Evolutionary conservation across 2,113 vertebrate species (phyloP), one percentile per base, ranked within the genome.

Genomic region (Tursiops truncatus): DNA sequence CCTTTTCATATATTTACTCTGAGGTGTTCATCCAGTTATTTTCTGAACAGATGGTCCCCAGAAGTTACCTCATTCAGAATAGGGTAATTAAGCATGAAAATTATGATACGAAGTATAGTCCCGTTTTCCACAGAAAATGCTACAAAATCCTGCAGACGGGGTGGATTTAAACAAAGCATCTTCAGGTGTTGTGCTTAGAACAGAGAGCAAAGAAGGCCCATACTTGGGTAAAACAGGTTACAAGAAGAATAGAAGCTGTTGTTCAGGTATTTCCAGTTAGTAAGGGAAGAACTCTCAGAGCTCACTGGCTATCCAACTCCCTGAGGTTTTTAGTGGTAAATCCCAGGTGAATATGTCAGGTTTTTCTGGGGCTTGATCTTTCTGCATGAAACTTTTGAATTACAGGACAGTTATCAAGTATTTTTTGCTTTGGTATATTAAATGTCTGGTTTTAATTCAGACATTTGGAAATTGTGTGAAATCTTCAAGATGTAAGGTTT

Each of bases 201-300:
- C 28, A 77, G n/a, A 71, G 50, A 65, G 6, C 10, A 25, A 74
- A 47, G 62, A 63, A 70, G 56, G 81, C 28, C 18, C 21, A 11
- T 1, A 5, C 26, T 38, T 83, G 13, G 38, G 76, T 74, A 21
- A 71, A 96, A 50, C n/a, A 68, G 68, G 60, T 70, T 70, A 67
- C 5, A 17, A 38, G 47, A 63, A 53, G 58, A 67, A 81, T 7
- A 82, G 82, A 74, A 91, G 87, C 21, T 17, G 76, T 26, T 23
- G 23, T 71, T 91, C 56, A 44, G 71, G 74, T 87, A 71, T 96
- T 96, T 98, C 93, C 47, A 68, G 83, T 94, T 67, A 63, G 60
- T 65, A 63, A 88, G 53, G 26, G 58, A 87, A 81, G 44, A 81
- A 67, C 36, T 87, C 47, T 62, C 23, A 36, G 73, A 38, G 63